phyloP scores from a whole-genome alignment of 1,140 invertebrate species.

The Drosophila baimaii region DNA sequence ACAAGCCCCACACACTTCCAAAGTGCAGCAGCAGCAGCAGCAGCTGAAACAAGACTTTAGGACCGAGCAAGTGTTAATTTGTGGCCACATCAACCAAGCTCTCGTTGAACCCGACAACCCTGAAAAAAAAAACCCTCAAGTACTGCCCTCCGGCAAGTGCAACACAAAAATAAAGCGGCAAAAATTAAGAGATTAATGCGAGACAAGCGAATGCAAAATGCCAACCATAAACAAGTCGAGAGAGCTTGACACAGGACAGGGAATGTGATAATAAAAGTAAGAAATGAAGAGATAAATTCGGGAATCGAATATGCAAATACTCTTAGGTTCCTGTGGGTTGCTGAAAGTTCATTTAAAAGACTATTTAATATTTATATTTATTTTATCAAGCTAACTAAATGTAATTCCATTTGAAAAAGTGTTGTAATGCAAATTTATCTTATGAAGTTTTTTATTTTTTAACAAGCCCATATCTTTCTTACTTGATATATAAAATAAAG shows the following conservation, averaged over 20 bases:
- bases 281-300: constrained; percentile 19
- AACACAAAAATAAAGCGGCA: constrained; percentile 38
- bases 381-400: too few species aligned
- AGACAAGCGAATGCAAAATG: constrained; percentile 65
- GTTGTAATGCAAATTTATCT: too few species aligned
- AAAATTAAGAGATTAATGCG: constrained; percentile 68
- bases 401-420: too few species aligned
- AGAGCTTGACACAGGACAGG: constrained; percentile 29
- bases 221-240: constrained; percentile 61
- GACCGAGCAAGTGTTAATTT: constrained; percentile 51
- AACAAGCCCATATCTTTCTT: too few species aligned
- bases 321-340: background rate
- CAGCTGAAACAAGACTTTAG: constrained; percentile 44
- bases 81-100: constrained; percentile 48
- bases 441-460: too few species aligned
- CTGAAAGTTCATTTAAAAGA: too few species aligned
- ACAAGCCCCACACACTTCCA: constrained; percentile 34
- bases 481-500: too few species aligned
- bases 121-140: constrained; percentile 40
- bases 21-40: constrained; percentile 46
- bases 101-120: constrained; percentile 43
- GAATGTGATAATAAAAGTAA: constrained; percentile 47
- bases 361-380: too few species aligned
- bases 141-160: constrained; percentile 54
- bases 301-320: constrained; percentile 12